Evolutionary conservation across 2,797 vertebrate genomes (phyloP), one percentile per base, ranked within the genome.

Genomic region (Kryptopterus vitreolus): DNA sequence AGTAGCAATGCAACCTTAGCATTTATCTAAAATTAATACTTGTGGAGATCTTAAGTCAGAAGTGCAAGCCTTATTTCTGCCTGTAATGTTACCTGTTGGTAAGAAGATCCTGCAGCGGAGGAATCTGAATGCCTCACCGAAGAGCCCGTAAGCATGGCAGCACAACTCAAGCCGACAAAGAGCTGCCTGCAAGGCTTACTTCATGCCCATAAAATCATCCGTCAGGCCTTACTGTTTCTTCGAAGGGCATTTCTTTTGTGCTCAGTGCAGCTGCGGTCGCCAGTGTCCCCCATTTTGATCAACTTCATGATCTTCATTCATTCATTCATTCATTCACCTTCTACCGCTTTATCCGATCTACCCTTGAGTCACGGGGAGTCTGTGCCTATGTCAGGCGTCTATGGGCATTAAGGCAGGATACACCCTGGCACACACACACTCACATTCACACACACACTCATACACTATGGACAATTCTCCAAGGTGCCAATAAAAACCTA

Each of bases 81-180:
- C 16, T 31, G 18, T 31, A 31, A 70, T 52, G 24, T 16, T 33
- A 22, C 52, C 3, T 29, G 7, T 71, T 53, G 48, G 29, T 71
- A 71, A 71, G 10, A 71, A 1, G 69, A 71, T 53, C 50, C 29
- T 33, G 48, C 50, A 33, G 0, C 33, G 48, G 26, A 11, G 18
- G 53, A 15, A 6, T 71, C 48, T 26, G 26, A 10, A 3, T 52
- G 29, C 53, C 69, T 71, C 48, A 20, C 4, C 33, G 48, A 33
- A 71, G 48, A 71, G 69, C 10, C 50, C 0, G 50, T 72, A 50
- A 55, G n/a, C 48, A 70, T 70, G 68, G 68, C 48, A 70, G 48
- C 1, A 31, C n/a, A 72, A 55, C 70, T 55, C 31, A 72, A 72
- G 20, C 52, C 70, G 29, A 35, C 29, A 53, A 12, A 72, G 20